Conservation (phyloP, 2,888 invertebrate species). For the Galeruca laticollis region DNA sequence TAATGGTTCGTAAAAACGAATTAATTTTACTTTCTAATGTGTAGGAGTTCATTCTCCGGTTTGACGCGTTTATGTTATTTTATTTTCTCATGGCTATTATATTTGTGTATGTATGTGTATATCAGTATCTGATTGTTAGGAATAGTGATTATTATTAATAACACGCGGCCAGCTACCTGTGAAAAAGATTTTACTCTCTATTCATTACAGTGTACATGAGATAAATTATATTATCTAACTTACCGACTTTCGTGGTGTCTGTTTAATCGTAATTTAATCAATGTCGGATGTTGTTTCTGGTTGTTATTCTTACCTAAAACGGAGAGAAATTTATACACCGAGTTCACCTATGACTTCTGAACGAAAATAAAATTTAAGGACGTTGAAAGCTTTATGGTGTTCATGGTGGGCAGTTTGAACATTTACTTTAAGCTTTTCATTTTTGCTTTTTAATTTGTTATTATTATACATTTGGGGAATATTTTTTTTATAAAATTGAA, state of each 20-base stretch:
- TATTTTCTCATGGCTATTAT: constrained; percentile 3
- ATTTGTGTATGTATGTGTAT: background rate
- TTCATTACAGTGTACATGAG: background rate
- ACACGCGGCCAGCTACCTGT: background rate
- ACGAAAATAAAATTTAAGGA: constrained; percentile 31
- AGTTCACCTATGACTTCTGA: constrained; percentile 39
- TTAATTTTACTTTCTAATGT: constrained; percentile 48
- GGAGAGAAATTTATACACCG: constrained; percentile 40
- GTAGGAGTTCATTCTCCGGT: constrained; percentile 41
- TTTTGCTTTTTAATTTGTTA: no score
- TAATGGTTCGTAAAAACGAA: constrained; percentile 23
- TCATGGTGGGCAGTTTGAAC: background rate
- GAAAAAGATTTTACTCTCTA: constrained; percentile 10
- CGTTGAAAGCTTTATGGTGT: background rate
- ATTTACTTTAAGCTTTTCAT: background rate
- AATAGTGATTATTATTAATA: background rate
- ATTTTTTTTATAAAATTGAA: no score
- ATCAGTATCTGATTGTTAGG: background rate
- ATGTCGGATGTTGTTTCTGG: constrained; percentile 16
- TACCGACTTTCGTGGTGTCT: background rate
- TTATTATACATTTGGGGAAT: no score
- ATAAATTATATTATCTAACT: constrained; percentile 8
- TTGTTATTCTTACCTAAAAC: constrained; percentile 31
- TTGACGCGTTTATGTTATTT: constrained; percentile 24
- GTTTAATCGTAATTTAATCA: constrained; percentile 19